A percentile compares a stretch with the other conserved stretches of the same genome.
Conservation (phyloP, 2,888 invertebrate species). For the Drosophila anomelani region DNA sequence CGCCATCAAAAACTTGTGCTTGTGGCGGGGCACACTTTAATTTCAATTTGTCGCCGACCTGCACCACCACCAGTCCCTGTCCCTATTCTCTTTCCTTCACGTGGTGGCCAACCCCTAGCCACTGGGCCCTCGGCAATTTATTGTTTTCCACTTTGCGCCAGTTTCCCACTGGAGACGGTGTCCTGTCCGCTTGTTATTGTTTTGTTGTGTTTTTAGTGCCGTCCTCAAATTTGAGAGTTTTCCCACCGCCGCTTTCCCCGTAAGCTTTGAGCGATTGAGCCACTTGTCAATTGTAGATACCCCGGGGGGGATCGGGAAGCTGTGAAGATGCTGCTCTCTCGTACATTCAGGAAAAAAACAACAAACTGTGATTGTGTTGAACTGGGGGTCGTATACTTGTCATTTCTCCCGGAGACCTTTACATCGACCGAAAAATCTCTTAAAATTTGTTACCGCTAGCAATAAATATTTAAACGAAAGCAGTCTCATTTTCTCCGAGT, state of each 20-base stretch:
- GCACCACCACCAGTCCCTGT: slow-evolving; percentile 3
- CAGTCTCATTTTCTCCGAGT: neutral
- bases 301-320: slow-evolving; percentile 5
- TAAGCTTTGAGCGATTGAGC: slow-evolving; percentile 73
- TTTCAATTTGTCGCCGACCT: slow-evolving; percentile 70
- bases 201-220: slow-evolving; percentile 54
- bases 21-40: slow-evolving; percentile 75
- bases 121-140: slow-evolving; percentile 70
- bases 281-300: slow-evolving; percentile 69
- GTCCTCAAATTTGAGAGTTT: slow-evolving; percentile 56
- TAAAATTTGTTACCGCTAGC: too few relatives aligned
- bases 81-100: neutral
- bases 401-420: neutral
- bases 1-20: slow-evolving; percentile 73
- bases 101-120: slow-evolving; percentile 6
- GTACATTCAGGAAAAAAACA: slow-evolving; percentile 4
- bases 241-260: slow-evolving; percentile 23
- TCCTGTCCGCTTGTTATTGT: slow-evolving; percentile 52
- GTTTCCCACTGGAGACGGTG: slow-evolving; percentile 45
- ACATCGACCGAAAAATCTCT: too few relatives aligned
- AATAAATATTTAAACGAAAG: neutral
- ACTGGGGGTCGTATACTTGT: slow-evolving; percentile 1
- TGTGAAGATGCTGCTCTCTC: neutral
- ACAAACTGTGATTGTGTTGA: neutral
- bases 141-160: slow-evolving; percentile 77